A percentile compares a stretch with the other conserved stretches of the same genome.
phyloP scores from a whole-genome alignment of 2,797 vertebrate species.

The Fistularia tabacaria region DNA sequence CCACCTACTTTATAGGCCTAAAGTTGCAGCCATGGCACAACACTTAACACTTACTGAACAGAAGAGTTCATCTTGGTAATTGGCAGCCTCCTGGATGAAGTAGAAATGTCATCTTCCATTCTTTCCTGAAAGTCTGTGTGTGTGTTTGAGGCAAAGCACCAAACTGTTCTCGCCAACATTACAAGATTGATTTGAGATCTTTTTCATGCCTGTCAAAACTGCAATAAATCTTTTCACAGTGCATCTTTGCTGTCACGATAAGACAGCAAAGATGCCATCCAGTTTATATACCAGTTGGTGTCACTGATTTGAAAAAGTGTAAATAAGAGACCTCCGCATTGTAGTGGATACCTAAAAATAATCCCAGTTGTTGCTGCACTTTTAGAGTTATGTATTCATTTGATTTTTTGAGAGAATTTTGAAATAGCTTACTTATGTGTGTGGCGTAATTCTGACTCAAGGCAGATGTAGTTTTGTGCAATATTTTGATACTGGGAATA shows the following conservation, averaged over 20 bases:
- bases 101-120: not conserved
- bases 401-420: not conserved
- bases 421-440: not conserved
- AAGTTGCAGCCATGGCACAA: no score
- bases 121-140: not conserved
- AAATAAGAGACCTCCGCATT: no score
- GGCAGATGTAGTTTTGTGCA: conserved; percentile 35
- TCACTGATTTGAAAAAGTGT: no score
- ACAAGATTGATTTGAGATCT: not conserved
- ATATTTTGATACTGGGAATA: conserved; percentile 30
- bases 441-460: not conserved
- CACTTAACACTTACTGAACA: no score
- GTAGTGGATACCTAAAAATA: no score
- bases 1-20: no score
- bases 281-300: no score
- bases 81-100: not conserved
- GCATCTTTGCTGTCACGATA: no score
- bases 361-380: not conserved
- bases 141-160: not conserved
- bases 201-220: no score
- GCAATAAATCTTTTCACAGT: no score
- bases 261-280: no score
- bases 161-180: conserved; percentile 5
- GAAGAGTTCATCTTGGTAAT: not conserved
- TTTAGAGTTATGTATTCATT: conserved; percentile 34